A percentile compares a stretch with the other conserved stretches of the same genome.
Evolutionary conservation across 1,140 invertebrate genomes (phyloP).

Genomic region (Cecropterus lyciades): DNA sequence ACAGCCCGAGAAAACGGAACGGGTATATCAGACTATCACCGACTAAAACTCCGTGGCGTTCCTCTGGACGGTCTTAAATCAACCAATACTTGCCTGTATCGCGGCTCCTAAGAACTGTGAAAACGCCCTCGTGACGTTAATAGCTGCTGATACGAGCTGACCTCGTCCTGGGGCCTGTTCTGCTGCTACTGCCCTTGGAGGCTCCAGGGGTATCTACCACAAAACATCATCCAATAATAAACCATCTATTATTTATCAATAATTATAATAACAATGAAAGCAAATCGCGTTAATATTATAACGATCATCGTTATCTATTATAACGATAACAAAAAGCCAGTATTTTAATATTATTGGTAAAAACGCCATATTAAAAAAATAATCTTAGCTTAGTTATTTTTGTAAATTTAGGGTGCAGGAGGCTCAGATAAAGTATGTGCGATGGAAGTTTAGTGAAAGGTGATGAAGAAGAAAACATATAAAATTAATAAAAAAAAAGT

Average conservation of each 20-base stretch:
- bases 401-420: conserved; percentile 12
- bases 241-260: neutral
- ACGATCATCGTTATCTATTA: no score
- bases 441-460: conserved; percentile 14
- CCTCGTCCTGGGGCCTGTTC: conserved; percentile 81
- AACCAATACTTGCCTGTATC: conserved; percentile 85
- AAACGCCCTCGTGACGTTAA: conserved; percentile 89
- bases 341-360: no score
- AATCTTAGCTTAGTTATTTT: neutral
- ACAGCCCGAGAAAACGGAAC: no score
- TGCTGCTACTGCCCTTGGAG: conserved; percentile 71
- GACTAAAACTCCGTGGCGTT: no score
- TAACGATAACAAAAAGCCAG: no score
- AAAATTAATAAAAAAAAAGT: neutral
- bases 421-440: conserved; percentile 11
- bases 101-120: conserved; percentile 90
- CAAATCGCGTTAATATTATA: conserved; percentile 17
- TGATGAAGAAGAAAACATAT: conserved; percentile 10
- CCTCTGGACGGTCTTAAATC: no score
- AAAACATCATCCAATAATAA: conserved; percentile 7
- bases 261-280: neutral
- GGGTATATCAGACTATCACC: no score
- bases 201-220: conserved; percentile 79
- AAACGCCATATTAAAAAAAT: no score
- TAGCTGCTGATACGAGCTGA: conserved; percentile 88